phyloP scores from a whole-genome alignment of 1,140 invertebrate genomes.

The Agrypnia vestita region DNA sequence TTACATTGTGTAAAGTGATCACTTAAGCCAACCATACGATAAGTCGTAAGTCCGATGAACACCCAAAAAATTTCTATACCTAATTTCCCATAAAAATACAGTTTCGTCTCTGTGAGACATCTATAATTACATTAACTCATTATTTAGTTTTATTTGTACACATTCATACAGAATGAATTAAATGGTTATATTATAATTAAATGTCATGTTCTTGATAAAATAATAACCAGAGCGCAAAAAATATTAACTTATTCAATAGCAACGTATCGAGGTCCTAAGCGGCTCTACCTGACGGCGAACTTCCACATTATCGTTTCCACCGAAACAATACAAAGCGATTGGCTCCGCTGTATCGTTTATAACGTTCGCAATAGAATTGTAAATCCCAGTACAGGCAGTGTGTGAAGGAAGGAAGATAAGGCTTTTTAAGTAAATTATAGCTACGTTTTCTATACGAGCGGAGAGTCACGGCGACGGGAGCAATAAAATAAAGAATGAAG shows the following conservation, averaged over 20 bases:
- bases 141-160: too few species aligned
- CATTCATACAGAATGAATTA: too few species aligned
- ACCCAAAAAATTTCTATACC: too few species aligned
- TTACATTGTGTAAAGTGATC: too few species aligned
- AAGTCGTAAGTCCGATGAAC: too few species aligned
- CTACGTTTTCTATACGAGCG: slow-evolving; percentile 5
- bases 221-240: background rate
- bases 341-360: slow-evolving; percentile 12
- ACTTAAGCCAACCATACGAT: too few species aligned
- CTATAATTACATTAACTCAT: too few species aligned
- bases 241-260: background rate
- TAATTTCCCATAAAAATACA: too few species aligned
- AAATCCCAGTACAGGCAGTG: slow-evolving; percentile 27
- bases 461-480: slow-evolving; percentile 6
- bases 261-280: background rate
- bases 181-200: too few species aligned
- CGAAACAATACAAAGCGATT: background rate
- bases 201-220: too few species aligned
- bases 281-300: background rate
- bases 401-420: slow-evolving; percentile 26
- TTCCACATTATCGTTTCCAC: background rate
- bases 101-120: too few species aligned
- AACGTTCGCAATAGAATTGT: slow-evolving; percentile 29
- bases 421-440: slow-evolving; percentile 36
- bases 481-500: slow-evolving; percentile 26